Percentiles rank a stretch among this genome's conserved stretches.
These are phyloP conservation scores for Mongoloraphidia duomilia DNA, from an alignment of 2,888 invertebrate species.

Conservation along the genomic window DNA sequence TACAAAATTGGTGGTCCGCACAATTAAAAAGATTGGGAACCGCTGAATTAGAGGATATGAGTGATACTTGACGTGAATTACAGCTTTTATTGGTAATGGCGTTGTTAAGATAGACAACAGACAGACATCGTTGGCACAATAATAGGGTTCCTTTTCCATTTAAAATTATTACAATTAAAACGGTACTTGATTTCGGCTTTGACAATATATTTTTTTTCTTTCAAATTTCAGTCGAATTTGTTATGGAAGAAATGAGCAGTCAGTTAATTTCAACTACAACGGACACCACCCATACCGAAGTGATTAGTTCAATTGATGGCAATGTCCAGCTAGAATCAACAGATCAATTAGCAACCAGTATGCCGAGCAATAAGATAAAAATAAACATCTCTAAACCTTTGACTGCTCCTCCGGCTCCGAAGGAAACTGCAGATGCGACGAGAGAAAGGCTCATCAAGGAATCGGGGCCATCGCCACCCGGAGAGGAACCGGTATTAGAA, in stretches of 20 bases:
- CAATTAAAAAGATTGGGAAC: too few relatives aligned
- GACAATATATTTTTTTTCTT: not conserved
- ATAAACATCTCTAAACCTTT: conserved; percentile 69
- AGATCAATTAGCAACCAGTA: conserved; percentile 21
- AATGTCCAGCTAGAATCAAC: conserved; percentile 43
- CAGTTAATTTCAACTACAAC: conserved; percentile 22
- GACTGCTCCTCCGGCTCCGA: conserved; percentile 29
- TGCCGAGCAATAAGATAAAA: conserved; percentile 46
- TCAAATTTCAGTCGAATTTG: conserved; percentile 10
- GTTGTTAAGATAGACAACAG: too few relatives aligned
- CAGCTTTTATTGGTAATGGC: too few relatives aligned
- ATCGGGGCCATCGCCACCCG: conserved; percentile 41
- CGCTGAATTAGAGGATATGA: too few relatives aligned
- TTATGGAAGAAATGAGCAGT: conserved; percentile 22
- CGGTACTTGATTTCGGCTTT: too few relatives aligned
- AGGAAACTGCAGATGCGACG: conserved; percentile 5
- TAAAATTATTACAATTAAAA: too few relatives aligned
- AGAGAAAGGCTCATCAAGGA: not conserved
- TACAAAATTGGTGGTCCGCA: too few relatives aligned
- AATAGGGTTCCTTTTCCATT: too few relatives aligned
- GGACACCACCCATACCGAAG: conserved; percentile 39
- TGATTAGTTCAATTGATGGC: conserved; percentile 58
- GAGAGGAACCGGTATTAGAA: conserved; percentile 32
- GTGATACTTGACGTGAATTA: too few relatives aligned
- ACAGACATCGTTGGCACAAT: too few relatives aligned